Conservation (phyloP, 2,888 invertebrate species). For the Pristionchus fissidentatus region DNA sequence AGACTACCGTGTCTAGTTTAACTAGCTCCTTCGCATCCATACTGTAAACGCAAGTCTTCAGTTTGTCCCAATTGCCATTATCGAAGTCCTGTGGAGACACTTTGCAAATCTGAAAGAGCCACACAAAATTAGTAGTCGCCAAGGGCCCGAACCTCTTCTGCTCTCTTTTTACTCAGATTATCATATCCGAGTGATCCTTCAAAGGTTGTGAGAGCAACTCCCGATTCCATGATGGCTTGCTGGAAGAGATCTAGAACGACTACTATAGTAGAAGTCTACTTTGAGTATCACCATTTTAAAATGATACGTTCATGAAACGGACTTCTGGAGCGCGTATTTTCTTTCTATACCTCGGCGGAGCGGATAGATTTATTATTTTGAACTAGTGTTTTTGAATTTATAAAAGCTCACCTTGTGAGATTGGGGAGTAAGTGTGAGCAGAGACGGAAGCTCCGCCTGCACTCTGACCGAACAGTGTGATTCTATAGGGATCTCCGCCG, state of each 20-base stretch:
- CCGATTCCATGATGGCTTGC: constrained; percentile 49
- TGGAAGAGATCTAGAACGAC: constrained; percentile 48
- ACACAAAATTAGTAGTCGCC: neutral
- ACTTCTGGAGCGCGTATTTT: neutral
- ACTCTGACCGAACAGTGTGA: constrained; percentile 42
- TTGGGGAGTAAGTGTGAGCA: constrained; percentile 41
- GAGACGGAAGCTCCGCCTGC: constrained; percentile 45
- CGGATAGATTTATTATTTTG: no score
- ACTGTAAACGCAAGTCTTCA: constrained; percentile 5
- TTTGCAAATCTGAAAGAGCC: constrained; percentile 46
- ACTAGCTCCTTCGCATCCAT: constrained; percentile 7
- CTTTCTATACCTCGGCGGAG: no score
- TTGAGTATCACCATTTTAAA: neutral
- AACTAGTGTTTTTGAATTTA: no score
- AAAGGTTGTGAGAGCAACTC: constrained; percentile 42
- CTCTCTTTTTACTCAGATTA: constrained; percentile 32
- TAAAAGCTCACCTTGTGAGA: constrained; percentile 13
- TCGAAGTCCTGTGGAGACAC: neutral
- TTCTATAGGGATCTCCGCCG: constrained; percentile 44
- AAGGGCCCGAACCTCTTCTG: neutral
- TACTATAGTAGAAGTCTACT: neutral
- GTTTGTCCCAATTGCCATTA: constrained; percentile 2
- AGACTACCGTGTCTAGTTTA: neutral
- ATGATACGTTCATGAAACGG: neutral
- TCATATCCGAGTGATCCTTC: constrained; percentile 46